A percentile compares a stretch with the other conserved stretches of the same genome.
phyloP scores from a whole-genome alignment of 2,797 vertebrate species.

The Galago senegalensis region DNA sequence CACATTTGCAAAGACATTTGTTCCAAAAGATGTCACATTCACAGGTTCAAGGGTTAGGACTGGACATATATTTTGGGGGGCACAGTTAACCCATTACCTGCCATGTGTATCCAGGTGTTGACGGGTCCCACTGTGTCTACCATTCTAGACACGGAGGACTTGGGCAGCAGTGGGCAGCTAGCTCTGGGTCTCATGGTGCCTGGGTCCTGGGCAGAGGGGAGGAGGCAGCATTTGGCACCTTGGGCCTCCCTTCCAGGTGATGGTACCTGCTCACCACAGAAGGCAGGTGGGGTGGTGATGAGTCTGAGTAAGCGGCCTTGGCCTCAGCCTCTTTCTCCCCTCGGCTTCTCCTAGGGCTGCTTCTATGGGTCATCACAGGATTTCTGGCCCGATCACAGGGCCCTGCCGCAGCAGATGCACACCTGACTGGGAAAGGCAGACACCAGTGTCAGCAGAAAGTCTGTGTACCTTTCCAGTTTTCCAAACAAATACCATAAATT shows the following conservation, averaged over 20 bases:
- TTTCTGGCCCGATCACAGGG: neutral
- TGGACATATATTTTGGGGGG: neutral
- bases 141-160: fast-evolving
- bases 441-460: neutral
- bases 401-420: fast-evolving
- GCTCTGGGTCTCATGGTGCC: neutral
- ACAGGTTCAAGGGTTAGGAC: neutral
- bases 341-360: neutral
- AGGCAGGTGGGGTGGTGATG: neutral
- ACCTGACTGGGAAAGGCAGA: neutral
- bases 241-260: neutral
- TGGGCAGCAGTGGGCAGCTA: fast-evolving
- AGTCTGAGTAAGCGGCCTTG: neutral
- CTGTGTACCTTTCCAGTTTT: neutral
- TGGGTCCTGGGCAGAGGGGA: neutral
- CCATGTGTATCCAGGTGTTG: fast-evolving
- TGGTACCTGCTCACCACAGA: neutral
- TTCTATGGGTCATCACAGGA: fast-evolving
- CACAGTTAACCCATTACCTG: fast-evolving
- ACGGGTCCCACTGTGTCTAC: neutral
- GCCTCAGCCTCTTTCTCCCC: neutral
- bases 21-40: neutral
- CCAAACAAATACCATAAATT: neutral
- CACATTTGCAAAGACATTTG: neutral
- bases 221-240: fast-evolving